These are phyloP conservation scores for Chrysopa pallens DNA, from an alignment of 1,140 invertebrate species.

Conservation along the genomic window DNA sequence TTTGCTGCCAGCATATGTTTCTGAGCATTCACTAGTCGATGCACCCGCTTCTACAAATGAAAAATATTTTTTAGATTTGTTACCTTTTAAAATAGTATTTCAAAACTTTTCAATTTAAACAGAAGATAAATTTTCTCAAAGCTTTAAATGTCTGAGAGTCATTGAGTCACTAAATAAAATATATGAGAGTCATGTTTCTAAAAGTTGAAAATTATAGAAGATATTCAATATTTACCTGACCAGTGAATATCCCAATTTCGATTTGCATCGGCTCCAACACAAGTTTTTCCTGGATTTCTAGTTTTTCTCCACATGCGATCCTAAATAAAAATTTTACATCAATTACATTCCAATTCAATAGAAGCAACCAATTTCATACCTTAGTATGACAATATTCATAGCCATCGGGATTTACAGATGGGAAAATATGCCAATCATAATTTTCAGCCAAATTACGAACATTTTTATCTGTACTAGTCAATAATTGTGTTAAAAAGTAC, in stretches of 20 bases:
- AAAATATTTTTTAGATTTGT: too few relatives aligned
- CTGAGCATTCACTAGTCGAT: constrained; percentile 43
- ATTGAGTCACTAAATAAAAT: too few relatives aligned
- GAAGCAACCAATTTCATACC: constrained; percentile 25
- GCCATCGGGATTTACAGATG: constrained; percentile 33
- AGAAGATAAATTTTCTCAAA: too few relatives aligned
- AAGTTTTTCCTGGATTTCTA: constrained; percentile 29
- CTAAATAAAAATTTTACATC: too few relatives aligned
- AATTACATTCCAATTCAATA: too few relatives aligned
- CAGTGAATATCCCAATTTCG: constrained; percentile 57
- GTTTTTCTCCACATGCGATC: constrained; percentile 51
- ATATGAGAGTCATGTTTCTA: too few relatives aligned
- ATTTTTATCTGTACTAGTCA: constrained; percentile 24
- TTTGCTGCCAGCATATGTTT: constrained; percentile 45
- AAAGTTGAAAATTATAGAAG: too few relatives aligned
- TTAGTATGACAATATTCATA: constrained; percentile 21
- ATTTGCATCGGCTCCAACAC: constrained; percentile 51
- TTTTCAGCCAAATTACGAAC: constrained; percentile 23
- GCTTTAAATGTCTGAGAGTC: too few relatives aligned
- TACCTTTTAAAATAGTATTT: too few relatives aligned
- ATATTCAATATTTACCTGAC: too few relatives aligned
- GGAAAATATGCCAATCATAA: constrained; percentile 39
- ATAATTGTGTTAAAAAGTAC: constrained; percentile 27
- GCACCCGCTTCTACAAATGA: constrained; percentile 34
- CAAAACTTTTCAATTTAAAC: too few relatives aligned